phyloP scores from a whole-genome alignment of 2,888 invertebrate genomes.

The Drosophila rellima region DNA sequence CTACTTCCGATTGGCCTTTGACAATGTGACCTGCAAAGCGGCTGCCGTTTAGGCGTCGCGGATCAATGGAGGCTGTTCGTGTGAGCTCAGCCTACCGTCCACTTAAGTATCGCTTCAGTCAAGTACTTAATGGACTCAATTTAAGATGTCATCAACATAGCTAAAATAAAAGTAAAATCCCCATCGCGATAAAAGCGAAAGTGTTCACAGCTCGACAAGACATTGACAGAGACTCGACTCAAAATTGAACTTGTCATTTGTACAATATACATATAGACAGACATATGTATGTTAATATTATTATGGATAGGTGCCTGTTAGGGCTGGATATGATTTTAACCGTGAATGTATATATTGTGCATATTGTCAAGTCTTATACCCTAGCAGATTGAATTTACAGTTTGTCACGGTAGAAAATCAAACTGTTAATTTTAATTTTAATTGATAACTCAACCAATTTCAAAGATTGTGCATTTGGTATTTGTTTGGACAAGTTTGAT shows the following conservation, averaged over 20 bases:
- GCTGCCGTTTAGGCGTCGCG: slow-evolving; percentile 6
- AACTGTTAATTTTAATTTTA: no score
- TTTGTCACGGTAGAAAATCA: neutral
- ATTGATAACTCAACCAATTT: no score
- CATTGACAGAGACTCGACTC: slow-evolving; percentile 34
- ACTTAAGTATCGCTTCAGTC: slow-evolving; percentile 54
- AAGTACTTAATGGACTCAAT: slow-evolving; percentile 76
- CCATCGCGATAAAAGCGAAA: slow-evolving; percentile 61
- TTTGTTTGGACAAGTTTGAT: no score
- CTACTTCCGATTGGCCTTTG: neutral
- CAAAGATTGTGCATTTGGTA: no score
- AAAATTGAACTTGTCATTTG: slow-evolving; percentile 19
- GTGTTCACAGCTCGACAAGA: slow-evolving; percentile 40
- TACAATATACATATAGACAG: neutral
- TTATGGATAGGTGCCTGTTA: slow-evolving; percentile 2
- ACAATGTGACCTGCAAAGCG: neutral
- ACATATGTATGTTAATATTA: neutral
- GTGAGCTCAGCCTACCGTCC: slow-evolving; percentile 37
- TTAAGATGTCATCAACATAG: slow-evolving; percentile 43
- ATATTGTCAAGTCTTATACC: neutral
- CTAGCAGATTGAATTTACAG: neutral
- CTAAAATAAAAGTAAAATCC: slow-evolving; percentile 46
- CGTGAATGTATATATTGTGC: slow-evolving; percentile 14
- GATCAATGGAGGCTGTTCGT: slow-evolving; percentile 11
- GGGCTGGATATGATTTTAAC: slow-evolving; percentile 10